Evolutionary conservation across 2,888 invertebrate species (phyloP), one percentile per base, ranked within the genome.

Genomic region (Sphinx pinastri): DNA sequence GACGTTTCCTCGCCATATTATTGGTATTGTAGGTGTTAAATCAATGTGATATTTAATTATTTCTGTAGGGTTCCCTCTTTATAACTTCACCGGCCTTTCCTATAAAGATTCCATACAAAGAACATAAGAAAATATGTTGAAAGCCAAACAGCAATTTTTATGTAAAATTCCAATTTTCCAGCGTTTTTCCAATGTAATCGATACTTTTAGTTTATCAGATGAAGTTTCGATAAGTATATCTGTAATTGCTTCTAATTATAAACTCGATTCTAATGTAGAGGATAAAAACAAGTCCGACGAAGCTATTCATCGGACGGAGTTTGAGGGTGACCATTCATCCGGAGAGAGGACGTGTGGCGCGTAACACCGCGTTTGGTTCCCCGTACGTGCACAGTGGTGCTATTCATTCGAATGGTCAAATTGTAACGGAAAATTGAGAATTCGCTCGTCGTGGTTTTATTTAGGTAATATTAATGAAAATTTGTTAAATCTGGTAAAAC

Each of bases 261-360:
- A 19, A 25, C 47, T 13, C 25, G 25, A 49, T 47, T 60, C 16
- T 11, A 47, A 63, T 63, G 63, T 19, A 19, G 47, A 19, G 12
- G 63, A 19, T 13, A 63, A 63, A 63, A 63, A 63, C 19, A 47
- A 19, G 63, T 63, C 49, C 63, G n/a, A 14, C 14, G 11, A 60
- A 16, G 69, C 45, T 59, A 69, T 69, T 45, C 52, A 60, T 60
- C 60, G 60, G n/a, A 38, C 19, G 45, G 54, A 19, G 45, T 69
- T 69, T 60, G 60, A 63, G 69, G 69, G 69, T 69, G 69, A 13
- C 60, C 54, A 69, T 13, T 52, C 52, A 60, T n/a, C 52, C 69
- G 54, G 52, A 16, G 54, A 52, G 45, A 19, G 13, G 60, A 69
- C 60, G 69, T 60, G 60, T 59, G 31, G 59, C 25, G 69, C 69